Conservation (phyloP, 2,797 vertebrate genomes). For the Melanotaenia maccullochi region DNA sequence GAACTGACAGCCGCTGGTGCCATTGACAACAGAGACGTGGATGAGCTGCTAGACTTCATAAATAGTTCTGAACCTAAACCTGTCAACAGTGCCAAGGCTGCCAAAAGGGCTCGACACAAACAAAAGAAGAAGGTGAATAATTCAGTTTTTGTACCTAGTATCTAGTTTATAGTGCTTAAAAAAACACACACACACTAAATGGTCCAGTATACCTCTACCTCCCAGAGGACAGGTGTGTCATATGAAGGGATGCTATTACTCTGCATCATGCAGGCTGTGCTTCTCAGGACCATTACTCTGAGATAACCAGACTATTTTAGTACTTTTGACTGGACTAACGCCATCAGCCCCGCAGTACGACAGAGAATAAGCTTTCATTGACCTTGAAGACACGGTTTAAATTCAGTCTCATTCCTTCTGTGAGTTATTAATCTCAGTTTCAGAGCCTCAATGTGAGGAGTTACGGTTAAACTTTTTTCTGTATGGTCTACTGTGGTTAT, state of each 20-base stretch:
- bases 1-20: slow-evolving; percentile 84
- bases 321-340: neutral
- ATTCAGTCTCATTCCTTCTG: neutral
- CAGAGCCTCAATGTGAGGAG: neutral
- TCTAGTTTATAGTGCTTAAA: neutral
- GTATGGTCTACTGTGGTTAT: neutral
- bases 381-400: neutral
- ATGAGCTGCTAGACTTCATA: slow-evolving; percentile 97
- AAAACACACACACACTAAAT: neutral
- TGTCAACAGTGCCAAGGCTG: slow-evolving; percentile 96
- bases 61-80: slow-evolving; percentile 96
- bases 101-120: slow-evolving; percentile 97
- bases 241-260: too few species aligned
- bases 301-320: neutral
- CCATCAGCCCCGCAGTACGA: neutral
- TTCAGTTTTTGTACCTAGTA: neutral
- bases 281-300: neutral
- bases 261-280: too few species aligned
- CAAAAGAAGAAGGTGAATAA: slow-evolving; percentile 92
- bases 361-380: neutral
- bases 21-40: slow-evolving; percentile 94
- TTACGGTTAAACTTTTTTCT: neutral
- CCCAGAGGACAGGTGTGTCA: too few species aligned
- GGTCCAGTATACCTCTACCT: too few species aligned
- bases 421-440: neutral